Base-by-base conservation (phyloP, 2,888 invertebrate genomes). In the Macroteleia sp. region DNA sequence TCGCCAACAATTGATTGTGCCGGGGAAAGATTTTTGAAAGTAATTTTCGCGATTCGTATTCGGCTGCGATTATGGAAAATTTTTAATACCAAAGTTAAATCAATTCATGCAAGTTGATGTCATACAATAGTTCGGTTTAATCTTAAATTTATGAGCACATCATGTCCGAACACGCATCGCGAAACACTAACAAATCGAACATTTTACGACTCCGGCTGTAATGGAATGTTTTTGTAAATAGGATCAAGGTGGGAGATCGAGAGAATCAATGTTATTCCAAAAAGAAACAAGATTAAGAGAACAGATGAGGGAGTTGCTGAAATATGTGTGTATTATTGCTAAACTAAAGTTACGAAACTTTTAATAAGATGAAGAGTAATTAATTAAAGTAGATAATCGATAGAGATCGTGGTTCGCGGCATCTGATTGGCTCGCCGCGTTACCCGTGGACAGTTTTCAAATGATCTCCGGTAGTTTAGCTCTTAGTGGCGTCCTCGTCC, bases 381-480 rank as follows among this genome's bases (percentile, higher is more conserved):
- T 89, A 90, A 90, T 88, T 90, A 90, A 90, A 89, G 88, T 91
- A 91, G 90, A 89, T 91, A 91, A 91, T 91, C 86, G 90, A 91
- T 90, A 90, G 86, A 82, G 67, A 61, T 83, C 91, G 90, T 88
- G 91, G 90, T 86, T 88, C 89, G 90, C 91, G 86, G 91, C 89
- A 89, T 90, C 89, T 89, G 87, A 90, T 91, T 90, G 91, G 90
- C 90, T 89, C 77, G 91, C 91, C 87, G 91, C 90, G 90, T 84
- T 80, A 86, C 90, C 90, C 91, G 90, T 88, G 88, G 88, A 91
- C 91, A 91, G 91, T 91, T 91, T 91, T 91, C 91, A 88, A 91
- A 91, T 91, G 91, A 91, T 91, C 91, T 91, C 91, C 89, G 90
- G 90, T 91, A 91, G 91, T 88, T 90, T 91, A 91, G 91, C 90